A percentile compares a stretch with the other conserved stretches of the same genome.
These are phyloP conservation scores for Chaetodon auriga DNA, from an alignment of 2,113 vertebrate species.

Conservation along the genomic window DNA sequence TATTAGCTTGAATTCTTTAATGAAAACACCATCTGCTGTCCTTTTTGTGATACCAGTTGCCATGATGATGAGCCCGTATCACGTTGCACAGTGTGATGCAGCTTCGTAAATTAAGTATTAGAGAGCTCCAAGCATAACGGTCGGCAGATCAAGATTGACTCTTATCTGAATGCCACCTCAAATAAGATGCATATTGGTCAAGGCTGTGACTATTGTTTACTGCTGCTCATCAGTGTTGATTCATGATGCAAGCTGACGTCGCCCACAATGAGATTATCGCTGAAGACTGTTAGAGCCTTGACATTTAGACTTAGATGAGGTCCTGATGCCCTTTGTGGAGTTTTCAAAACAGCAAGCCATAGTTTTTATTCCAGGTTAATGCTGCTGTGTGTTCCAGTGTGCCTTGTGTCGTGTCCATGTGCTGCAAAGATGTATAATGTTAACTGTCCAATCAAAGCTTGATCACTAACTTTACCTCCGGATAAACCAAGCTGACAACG, in stretches of 20 bases:
- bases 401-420: background rate
- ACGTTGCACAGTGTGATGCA: conserved; percentile 52
- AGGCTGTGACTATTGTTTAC: conserved; percentile 16
- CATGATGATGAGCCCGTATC: conserved; percentile 72
- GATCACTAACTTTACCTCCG: too few species aligned
- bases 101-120: conserved; percentile 63
- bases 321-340: conserved; percentile 23
- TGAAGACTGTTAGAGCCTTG: conserved; percentile 29
- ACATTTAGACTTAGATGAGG: conserved; percentile 50
- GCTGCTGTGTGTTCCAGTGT: background rate
- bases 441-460: too few species aligned
- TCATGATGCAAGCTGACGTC: conserved; percentile 27
- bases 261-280: conserved; percentile 9
- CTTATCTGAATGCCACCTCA: conserved; percentile 58
- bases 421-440: background rate
- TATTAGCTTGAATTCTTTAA: conserved; percentile 77
- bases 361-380: conserved; percentile 13
- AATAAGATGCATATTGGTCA: conserved; percentile 44
- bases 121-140: conserved; percentile 20
- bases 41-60: conserved; percentile 62
- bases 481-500: too few species aligned
- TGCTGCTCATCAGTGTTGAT: conserved; percentile 14
- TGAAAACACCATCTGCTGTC: conserved; percentile 85
- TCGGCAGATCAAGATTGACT: conserved; percentile 39
- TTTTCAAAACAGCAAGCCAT: conserved; percentile 33